Evolutionary conservation across 1,140 invertebrate species (phyloP), one percentile per base, ranked within the genome.

Genomic region (Homarus americanus): DNA sequence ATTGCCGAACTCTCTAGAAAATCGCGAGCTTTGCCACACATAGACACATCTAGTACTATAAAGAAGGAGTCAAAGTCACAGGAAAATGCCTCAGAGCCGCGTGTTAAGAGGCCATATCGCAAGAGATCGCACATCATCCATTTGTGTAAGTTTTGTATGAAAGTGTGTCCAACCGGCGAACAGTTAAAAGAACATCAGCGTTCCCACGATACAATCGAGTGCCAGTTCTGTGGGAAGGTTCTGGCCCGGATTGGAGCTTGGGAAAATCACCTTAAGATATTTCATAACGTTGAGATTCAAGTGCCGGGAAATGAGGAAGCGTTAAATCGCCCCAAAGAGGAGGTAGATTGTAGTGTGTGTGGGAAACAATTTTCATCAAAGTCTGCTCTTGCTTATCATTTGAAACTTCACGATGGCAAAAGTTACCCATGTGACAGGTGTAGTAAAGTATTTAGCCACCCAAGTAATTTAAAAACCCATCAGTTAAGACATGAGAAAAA

Each of bases 141-240:
- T 66, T 40, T 89, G 3, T 89, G 87, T 69, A 89, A 89, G 41
- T 89, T 89, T 44, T 89, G 87, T 69, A 89, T 89, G 87, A 89
- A 89, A 44, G 87, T 89, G 15, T 82, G 78, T 38, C 87, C 79
- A 0, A 89, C 87, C 2, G 87, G 87, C 1, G 79, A 82, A 36
- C 36, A 72, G 15, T 41, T 89, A 24, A 82, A 82, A 41, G 79
- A 82, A 49, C 87, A 89, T 49, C 87, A 89, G 69, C 38, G 49
- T 12, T 28, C 87, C 4, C 87, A 89, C 44, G 32, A 58, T 32
- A 82, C 78, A 40, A 82, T 89, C 28, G 87, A 89, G 80, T 89
- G 87, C 44, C 87, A 89, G 69, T 89, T 89, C 40, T 89, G 87
- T 75, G 87, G 87, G 9, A 89, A 89, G 32, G 69, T 89, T 3